Base-by-base conservation (phyloP, 2,113 vertebrate genomes). In the Marmota monax region DNA sequence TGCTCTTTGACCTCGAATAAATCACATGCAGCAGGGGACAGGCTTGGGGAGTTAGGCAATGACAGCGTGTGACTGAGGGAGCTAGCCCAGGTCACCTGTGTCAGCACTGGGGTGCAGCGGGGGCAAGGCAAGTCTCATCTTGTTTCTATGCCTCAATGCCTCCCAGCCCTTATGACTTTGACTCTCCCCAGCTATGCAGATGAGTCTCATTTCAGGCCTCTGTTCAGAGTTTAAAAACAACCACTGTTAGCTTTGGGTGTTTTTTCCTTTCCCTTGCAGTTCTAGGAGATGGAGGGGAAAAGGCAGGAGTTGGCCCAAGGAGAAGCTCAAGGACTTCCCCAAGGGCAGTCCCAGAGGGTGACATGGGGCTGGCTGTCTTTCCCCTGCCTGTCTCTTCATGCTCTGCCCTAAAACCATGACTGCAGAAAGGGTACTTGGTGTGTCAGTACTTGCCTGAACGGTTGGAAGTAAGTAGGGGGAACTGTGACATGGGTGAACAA, bases 11-110 rank as follows among this genome's bases (percentile, higher is more conserved):
- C 72, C 80, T 80, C 80, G 70, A 18, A 78, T 48, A 53, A 88
- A 63, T 67, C 39, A 2, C 20, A n/a, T 2, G 32, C 32, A 10
- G 37, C 5, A 1, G 3, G 48, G 11, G 34, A 74, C 80, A 20
- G 1, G 1, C 39, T 4, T 3, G 25, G 63, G n/a, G 37, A 84
- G 34, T n/a, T 5, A 4, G 73, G 74, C 11, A 4, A 67, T n/a
- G 48, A 18, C 9, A 37, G 37, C 0, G 0, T 5, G 27, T 1
- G 2, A 37, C 18, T 11, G 10, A 45, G 27, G 61, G 17, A 13
- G 13, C 51, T 25, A 11, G 61, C 17, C 88, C 12, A 18, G 65
- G 42, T 39, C 69, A 32, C 32, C n/a, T 6, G 4, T 9, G 48
- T 34, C 27, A 23, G 65, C 76, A 48, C 23, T 63, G 25, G 29